Evolutionary conservation across 2,888 invertebrate species (phyloP).

Genomic region (Eueremaeus valkanovi): DNA sequence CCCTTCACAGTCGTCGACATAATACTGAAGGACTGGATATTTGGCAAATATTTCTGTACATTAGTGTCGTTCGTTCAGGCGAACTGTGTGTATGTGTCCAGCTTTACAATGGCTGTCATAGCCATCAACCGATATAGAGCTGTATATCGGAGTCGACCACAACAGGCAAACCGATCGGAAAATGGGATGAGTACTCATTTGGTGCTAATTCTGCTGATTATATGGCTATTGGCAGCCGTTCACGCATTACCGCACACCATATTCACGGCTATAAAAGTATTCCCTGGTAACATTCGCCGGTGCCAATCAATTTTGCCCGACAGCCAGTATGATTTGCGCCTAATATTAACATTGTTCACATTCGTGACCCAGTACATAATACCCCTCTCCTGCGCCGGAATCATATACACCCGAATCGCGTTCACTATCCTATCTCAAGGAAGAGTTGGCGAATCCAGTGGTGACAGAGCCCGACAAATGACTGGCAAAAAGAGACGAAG

Average conservation of each 20-base stretch:
- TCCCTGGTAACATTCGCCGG: constrained; percentile 12
- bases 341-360: constrained; percentile 48
- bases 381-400: constrained; percentile 52
- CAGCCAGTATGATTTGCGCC: constrained; percentile 35
- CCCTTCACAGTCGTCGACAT: constrained; percentile 50
- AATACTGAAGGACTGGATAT: constrained; percentile 53
- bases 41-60: constrained; percentile 54
- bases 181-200: not conserved
- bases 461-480: constrained; percentile 52
- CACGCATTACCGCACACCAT: constrained; percentile 42
- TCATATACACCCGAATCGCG: constrained; percentile 53
- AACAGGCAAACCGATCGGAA: not conserved
- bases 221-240: constrained; percentile 42
- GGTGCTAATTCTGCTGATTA: constrained; percentile 28
- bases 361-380: constrained; percentile 54
- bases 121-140: constrained; percentile 19
- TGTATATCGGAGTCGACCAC: constrained; percentile 6
- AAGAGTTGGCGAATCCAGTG: constrained; percentile 53
- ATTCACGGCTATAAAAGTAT: constrained; percentile 34
- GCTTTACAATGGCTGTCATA: constrained; percentile 39
- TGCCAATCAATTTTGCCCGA: constrained; percentile 42
- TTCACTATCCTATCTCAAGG: constrained; percentile 51
- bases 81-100: constrained; percentile 38
- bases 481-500: constrained; percentile 19
- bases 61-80: constrained; percentile 54